A percentile compares a stretch with the other conserved stretches of the same genome.
Evolutionary conservation across 53 echinoderm and acorn worm species (phyloP).

Genomic region (Mesocentrotus franciscanus): DNA sequence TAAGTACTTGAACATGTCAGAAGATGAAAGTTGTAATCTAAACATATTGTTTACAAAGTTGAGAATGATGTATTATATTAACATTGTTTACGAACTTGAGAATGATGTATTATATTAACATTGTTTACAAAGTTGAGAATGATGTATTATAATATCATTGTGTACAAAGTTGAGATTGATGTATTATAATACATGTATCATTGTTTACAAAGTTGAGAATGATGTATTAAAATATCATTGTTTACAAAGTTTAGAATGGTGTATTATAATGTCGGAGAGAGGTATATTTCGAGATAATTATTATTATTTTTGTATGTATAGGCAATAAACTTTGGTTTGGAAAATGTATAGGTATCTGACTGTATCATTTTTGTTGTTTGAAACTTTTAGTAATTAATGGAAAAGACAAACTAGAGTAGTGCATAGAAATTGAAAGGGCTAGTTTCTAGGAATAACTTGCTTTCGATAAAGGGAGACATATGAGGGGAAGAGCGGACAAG

Average conservation of each 20-base stretch:
- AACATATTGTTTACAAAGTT: background rate
- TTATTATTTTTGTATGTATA: background rate
- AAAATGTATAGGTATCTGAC: background rate
- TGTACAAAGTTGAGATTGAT: background rate
- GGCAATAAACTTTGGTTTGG: constrained; percentile 30
- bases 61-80: background rate
- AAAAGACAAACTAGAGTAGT: background rate
- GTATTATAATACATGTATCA: no score
- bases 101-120: background rate
- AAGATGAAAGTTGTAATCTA: background rate
- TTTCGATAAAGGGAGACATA: no score
- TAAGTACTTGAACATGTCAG: background rate
- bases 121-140: background rate
- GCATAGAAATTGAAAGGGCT: background rate
- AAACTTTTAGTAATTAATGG: background rate
- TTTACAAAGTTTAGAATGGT: background rate
- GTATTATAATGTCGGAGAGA: constrained; percentile 16
- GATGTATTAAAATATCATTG: background rate
- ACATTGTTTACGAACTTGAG: background rate
- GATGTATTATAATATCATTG: background rate
- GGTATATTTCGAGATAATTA: background rate
- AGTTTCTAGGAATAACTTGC: no score
- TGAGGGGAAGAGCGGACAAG: no score
- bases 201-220: background rate
- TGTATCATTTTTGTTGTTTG: background rate